Conservation (phyloP, 92 coral and sea anemone species). For the Anthopleura xanthogrammica region DNA sequence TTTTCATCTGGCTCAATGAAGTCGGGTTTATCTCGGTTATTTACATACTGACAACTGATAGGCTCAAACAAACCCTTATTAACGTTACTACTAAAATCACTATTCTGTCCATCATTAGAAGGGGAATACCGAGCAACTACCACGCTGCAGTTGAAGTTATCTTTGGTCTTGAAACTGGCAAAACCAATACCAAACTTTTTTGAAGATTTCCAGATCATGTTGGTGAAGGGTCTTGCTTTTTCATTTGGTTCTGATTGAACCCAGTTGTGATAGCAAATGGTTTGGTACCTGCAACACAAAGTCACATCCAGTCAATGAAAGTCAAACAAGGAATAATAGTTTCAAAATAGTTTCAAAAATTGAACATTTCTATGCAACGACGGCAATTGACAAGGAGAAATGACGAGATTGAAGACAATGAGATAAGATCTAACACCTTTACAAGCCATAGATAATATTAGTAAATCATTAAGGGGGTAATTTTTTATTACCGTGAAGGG, state of each 20-base stretch:
- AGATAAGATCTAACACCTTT: no score
- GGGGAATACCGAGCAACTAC: conserved; percentile 89
- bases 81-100: conserved; percentile 54
- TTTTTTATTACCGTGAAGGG: no score
- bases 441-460: no score
- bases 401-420: no score
- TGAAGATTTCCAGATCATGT: conserved; percentile 70
- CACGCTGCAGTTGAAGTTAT: conserved; percentile 64
- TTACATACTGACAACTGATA: conserved; percentile 53
- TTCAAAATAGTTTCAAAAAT: no score
- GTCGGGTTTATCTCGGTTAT: conserved; percentile 41
- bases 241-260: conserved; percentile 33
- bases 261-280: conserved; percentile 85
- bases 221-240: conserved; percentile 74
- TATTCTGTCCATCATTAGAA: conserved; percentile 39
- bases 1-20: conserved; percentile 45
- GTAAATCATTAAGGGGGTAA: no score
- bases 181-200: conserved; percentile 76
- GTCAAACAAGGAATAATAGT: no score
- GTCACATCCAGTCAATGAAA: not conserved
- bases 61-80: conserved; percentile 64
- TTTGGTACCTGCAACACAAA: conserved; percentile 69
- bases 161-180: conserved; percentile 54
- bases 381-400: no score
- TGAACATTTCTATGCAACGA: no score